Evolutionary conservation across 2,888 invertebrate species (phyloP), one percentile per base, ranked within the genome.

Genomic region (Leptura quadrifasciata): DNA sequence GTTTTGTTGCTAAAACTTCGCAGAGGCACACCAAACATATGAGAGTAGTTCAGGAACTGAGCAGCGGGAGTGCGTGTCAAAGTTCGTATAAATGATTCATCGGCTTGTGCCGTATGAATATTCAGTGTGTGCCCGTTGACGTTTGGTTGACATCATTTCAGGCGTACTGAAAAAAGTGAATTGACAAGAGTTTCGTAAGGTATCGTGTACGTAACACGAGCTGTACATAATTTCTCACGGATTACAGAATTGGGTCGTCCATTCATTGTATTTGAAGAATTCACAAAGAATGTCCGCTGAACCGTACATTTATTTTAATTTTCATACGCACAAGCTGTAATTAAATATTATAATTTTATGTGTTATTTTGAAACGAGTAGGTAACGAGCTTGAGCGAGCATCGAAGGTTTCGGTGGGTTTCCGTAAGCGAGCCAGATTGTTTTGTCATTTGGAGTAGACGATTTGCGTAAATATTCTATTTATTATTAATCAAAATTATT

Each of bases 171-270:
- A 9, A 64, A 64, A 64, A 64, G 47, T 21, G 24, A 67, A 67
- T 67, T 52, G 31, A 8, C 27, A 27, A 39, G 69, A 39, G 69
- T 69, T 69, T 58, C 69, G 69, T 21, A 69, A 69, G 57, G 39
- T 18, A 35, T 15, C 18, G 24, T 17, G 27, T 55, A 69, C 58
- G 69, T 35, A 69, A 69, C 69, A 58, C 35, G 24, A 47, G 10
- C 55, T n/a, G 57, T 64, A 21, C 52, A 58, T 39, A 54, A 55
- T 10, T 78, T 76, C 78, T 73, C 76, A 78, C 76, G 76, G 67
- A 58, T 70, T 57, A 39, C 75, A 61, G 80, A 82, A 81, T 76
- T 80, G 79, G 80, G 82, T 82, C 82, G 80, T 76, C 72, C 78
- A 79, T 79, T 80, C 76, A 81, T 82, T 80, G 78, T 80, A 24